Evolutionary conservation across 2,888 invertebrate genomes (phyloP).

Genomic region (Andrena minutula): DNA sequence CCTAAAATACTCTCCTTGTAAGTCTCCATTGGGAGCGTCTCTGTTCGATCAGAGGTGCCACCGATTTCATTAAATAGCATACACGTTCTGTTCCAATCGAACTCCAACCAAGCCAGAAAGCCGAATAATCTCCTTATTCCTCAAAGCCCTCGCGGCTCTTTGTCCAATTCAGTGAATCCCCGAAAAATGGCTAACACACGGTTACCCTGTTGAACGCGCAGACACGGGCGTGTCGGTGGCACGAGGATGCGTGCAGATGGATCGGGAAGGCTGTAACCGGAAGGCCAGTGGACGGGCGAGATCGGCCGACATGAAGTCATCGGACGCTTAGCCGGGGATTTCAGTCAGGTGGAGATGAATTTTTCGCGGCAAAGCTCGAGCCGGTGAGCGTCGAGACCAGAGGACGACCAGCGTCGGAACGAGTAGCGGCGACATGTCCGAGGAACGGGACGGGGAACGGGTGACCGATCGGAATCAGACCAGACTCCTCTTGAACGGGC

Average conservation of each 20-base stretch:
- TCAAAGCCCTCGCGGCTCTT: neutral
- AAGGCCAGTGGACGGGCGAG: neutral
- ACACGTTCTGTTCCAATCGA: neutral
- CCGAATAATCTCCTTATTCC: neutral
- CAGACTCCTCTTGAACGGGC: constrained; percentile 4
- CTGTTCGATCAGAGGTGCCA: too few relatives aligned
- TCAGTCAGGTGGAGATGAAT: constrained; percentile 36
- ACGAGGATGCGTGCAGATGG: constrained; percentile 6
- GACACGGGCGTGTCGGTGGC: neutral
- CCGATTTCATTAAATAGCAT: neutral
- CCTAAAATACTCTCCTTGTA: too few relatives aligned
- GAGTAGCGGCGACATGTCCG: constrained; percentile 56
- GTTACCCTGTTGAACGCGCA: neutral
- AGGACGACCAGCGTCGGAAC: neutral
- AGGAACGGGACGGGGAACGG: constrained; percentile 23
- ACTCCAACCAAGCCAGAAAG: neutral
- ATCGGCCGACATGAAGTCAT: constrained; percentile 47
- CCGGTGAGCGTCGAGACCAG: neutral
- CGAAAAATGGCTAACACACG: neutral
- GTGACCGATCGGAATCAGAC: constrained; percentile 40
- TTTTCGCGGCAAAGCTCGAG: constrained; percentile 40
- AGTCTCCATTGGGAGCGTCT: too few relatives aligned
- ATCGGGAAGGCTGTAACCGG: neutral
- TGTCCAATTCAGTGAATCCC: neutral
- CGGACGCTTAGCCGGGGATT: constrained; percentile 36